A percentile compares a stretch with the other conserved stretches of the same genome.
These are phyloP conservation scores for Scaptomyza reducta DNA, from an alignment of 2,888 invertebrate species.

Conservation along the genomic window DNA sequence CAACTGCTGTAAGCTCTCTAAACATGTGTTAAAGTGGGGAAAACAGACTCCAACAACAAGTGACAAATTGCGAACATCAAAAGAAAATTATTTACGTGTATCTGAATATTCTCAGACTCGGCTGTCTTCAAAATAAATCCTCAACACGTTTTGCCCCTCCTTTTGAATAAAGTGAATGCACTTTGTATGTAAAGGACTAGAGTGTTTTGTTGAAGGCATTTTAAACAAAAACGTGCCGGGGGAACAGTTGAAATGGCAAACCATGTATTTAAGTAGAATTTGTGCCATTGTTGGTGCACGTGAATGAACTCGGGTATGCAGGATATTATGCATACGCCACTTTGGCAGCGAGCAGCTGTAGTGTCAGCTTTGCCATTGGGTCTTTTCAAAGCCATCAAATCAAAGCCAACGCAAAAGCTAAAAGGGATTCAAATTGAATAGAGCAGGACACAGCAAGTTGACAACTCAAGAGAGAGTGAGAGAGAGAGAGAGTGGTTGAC, in stretches of 20 bases:
- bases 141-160: neutral
- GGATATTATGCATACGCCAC: conserved; percentile 49
- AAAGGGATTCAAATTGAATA: conserved; percentile 66
- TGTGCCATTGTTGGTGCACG: conserved; percentile 19
- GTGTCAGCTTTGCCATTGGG: conserved; percentile 30
- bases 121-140: neutral
- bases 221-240: conserved; percentile 28
- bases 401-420: conserved; percentile 40
- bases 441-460: conserved; percentile 29
- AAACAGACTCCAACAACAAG: conserved; percentile 11
- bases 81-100: conserved; percentile 17
- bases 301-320: conserved; percentile 45
- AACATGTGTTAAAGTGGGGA: conserved; percentile 16
- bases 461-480: conserved; percentile 10
- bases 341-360: conserved; percentile 13
- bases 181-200: conserved; percentile 7
- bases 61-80: conserved; percentile 18
- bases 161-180: conserved; percentile 15
- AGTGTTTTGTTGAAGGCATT: conserved; percentile 14
- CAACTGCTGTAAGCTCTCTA: neutral
- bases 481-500: conserved; percentile 10
- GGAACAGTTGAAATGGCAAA: neutral
- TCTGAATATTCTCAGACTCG: conserved; percentile 11
- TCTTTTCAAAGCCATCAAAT: conserved; percentile 62
- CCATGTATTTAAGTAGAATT: conserved; percentile 10